Evolutionary conservation across 1,140 invertebrate genomes (phyloP).

Genomic region (Trichonephila inaurata): DNA sequence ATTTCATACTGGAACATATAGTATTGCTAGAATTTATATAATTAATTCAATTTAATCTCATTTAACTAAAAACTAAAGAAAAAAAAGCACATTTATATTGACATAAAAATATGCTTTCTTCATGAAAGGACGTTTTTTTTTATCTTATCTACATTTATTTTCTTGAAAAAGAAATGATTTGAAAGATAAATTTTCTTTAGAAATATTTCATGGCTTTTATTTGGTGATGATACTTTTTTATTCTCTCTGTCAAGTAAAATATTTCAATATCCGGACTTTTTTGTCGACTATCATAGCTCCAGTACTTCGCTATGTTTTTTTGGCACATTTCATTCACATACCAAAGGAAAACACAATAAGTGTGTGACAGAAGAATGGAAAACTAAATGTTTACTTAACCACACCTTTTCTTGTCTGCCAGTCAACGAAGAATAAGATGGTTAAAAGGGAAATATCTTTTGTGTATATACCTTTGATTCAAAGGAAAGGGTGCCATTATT

Average conservation of each 20-base stretch:
- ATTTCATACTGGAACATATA: too few relatives aligned
- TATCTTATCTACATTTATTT: too few relatives aligned
- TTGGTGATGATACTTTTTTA: background rate
- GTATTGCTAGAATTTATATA: too few relatives aligned
- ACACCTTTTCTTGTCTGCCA: background rate
- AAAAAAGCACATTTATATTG: too few relatives aligned
- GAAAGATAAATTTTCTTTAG: background rate
- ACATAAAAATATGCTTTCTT: too few relatives aligned
- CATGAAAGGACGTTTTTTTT: too few relatives aligned
- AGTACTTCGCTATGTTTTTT: background rate
- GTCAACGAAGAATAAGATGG: background rate
- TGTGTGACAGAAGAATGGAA: background rate
- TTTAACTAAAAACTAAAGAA: too few relatives aligned
- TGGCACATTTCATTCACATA: background rate
- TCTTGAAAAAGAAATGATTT: background rate
- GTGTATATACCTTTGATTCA: background rate
- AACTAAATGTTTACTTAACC: conserved; percentile 21
- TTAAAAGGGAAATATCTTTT: background rate
- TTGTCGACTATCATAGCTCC: background rate
- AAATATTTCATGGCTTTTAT: background rate
- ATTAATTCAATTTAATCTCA: too few relatives aligned
- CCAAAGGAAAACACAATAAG: background rate
- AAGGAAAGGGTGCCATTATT: background rate
- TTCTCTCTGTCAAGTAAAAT: background rate
- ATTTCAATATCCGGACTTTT: background rate